Evolutionary conservation across 2,113 vertebrate species (phyloP).

Genomic region (Nibea coibor): DNA sequence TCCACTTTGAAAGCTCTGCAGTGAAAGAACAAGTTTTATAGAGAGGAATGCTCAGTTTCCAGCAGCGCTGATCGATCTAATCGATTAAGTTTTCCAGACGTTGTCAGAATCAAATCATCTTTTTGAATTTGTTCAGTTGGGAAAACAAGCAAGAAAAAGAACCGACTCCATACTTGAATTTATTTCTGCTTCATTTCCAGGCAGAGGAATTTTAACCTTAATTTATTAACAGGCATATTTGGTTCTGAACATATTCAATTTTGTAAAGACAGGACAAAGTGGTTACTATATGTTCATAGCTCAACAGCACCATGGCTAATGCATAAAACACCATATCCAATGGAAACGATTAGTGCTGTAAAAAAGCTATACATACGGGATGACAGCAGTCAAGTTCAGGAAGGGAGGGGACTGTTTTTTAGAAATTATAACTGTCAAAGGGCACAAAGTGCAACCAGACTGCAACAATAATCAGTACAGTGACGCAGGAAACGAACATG

Average conservation of each 20-base stretch:
- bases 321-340: slow-evolving; percentile 37
- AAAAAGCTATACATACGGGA: slow-evolving; percentile 31
- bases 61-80: slow-evolving; percentile 34
- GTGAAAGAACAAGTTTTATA: slow-evolving; percentile 43
- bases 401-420: slow-evolving; percentile 38
- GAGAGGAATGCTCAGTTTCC: slow-evolving; percentile 29
- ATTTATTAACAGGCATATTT: slow-evolving; percentile 28
- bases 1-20: slow-evolving; percentile 48
- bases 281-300: slow-evolving; percentile 31
- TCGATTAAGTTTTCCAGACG: slow-evolving; percentile 47
- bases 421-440: slow-evolving; percentile 53
- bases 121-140: slow-evolving; percentile 9
- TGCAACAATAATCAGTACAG: slow-evolving; percentile 58
- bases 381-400: slow-evolving; percentile 51
- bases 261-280: slow-evolving; percentile 27
- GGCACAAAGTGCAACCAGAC: slow-evolving; percentile 68
- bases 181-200: slow-evolving; percentile 35
- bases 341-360: slow-evolving; percentile 48
- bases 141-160: slow-evolving; percentile 21
- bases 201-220: neutral
- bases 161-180: neutral
- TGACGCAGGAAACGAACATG: slow-evolving; percentile 50
- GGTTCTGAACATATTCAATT: neutral
- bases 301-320: slow-evolving; percentile 34
- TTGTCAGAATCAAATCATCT: slow-evolving; percentile 9